Evolutionary conservation across 2,797 vertebrate genomes (phyloP).

Genomic region (Saxicola maurus): DNA sequence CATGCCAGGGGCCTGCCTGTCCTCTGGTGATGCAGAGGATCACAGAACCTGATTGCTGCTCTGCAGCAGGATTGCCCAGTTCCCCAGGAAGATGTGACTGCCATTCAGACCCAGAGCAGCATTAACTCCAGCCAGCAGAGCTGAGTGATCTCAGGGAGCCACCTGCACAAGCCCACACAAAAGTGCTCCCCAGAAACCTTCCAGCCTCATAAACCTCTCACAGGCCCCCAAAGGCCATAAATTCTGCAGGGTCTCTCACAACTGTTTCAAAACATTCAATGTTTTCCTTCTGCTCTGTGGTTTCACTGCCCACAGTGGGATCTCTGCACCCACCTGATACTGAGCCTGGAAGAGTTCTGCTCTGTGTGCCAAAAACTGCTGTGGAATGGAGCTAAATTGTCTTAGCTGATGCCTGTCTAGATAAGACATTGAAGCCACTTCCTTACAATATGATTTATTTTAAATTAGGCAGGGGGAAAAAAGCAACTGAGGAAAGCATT

Average conservation of each 20-base stretch:
- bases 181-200: slow-evolving; percentile 35
- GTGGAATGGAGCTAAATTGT: not conserved
- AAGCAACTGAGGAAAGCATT: not conserved
- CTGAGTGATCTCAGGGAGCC: not conserved
- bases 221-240: not conserved
- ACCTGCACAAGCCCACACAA: slow-evolving; percentile 48
- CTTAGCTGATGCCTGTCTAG: not conserved
- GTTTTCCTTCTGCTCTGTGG: slow-evolving; percentile 39
- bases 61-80: not conserved
- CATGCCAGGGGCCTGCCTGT: not conserved
- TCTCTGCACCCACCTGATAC: slow-evolving; percentile 10
- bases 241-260: slow-evolving; percentile 13
- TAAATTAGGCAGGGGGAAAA: not conserved
- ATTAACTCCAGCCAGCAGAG: not conserved
- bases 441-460: not conserved
- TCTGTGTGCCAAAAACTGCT: not conserved
- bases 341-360: not conserved
- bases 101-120: not conserved
- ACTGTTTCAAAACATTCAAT: slow-evolving; percentile 22
- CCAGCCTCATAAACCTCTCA: slow-evolving; percentile 25
- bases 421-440: not conserved
- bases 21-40: not conserved
- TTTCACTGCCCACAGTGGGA: not conserved
- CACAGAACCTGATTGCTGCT: accelerated
- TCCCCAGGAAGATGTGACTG: accelerated